Conservation (phyloP, 2,888 invertebrate species). For the Salticus scenicus region DNA sequence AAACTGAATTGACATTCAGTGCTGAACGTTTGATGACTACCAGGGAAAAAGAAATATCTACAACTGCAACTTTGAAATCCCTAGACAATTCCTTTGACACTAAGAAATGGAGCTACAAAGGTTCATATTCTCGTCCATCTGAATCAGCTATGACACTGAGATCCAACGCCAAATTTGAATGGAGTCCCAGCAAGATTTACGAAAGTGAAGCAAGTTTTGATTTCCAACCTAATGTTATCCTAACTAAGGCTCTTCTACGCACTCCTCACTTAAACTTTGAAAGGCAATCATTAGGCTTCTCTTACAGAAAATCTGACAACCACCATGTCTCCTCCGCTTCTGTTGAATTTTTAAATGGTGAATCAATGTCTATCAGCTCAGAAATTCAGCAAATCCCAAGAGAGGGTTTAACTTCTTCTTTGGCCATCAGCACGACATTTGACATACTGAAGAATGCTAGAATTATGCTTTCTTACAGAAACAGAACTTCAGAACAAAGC, state of each 20-base stretch:
- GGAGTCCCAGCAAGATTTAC: conserved; percentile 25
- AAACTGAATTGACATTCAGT: conserved; percentile 15
- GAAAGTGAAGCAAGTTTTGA: conserved; percentile 35
- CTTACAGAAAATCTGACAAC: not conserved
- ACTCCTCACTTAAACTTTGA: conserved; percentile 35
- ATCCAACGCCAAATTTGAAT: conserved; percentile 8
- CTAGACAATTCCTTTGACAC: conserved; percentile 45
- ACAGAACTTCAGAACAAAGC: conserved; percentile 18
- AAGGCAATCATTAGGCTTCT: conserved; percentile 27
- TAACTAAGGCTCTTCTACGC: conserved; percentile 24
- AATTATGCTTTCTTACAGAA: conserved; percentile 14
- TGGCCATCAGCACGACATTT: conserved; percentile 23
- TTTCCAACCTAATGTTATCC: conserved; percentile 22
- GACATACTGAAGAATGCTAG: conserved; percentile 5
- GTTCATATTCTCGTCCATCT: conserved; percentile 9
- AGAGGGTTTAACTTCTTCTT: not conserved
- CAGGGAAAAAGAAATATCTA: not conserved
- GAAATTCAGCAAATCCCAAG: conserved; percentile 1
- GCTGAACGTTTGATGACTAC: not conserved
- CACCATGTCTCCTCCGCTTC: not conserved
- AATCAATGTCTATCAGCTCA: conserved; percentile 34
- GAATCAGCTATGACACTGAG: not conserved
- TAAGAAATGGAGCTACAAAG: conserved; percentile 4
- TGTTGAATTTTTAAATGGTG: conserved; percentile 15
- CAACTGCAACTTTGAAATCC: conserved; percentile 20